These are phyloP conservation scores for Pseudomyrmex concolor DNA, from an alignment of 1,140 invertebrate genomes.

Conservation along the genomic window DNA sequence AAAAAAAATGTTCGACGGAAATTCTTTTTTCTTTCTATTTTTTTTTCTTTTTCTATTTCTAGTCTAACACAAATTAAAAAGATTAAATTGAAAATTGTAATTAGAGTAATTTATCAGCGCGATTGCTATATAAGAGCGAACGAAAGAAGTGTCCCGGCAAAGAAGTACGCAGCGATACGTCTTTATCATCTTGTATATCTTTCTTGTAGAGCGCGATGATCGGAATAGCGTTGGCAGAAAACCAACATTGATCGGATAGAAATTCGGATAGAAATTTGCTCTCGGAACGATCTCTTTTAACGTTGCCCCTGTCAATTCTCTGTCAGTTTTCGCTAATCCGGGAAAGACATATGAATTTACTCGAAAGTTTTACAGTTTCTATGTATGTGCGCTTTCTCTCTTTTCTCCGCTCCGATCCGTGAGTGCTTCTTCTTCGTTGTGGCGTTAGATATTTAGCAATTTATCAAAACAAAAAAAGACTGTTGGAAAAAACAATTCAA, in stretches of 20 bases:
- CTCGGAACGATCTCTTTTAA: constrained; percentile 36
- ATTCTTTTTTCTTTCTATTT: too few relatives aligned
- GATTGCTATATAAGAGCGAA: not conserved
- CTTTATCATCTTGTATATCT: constrained; percentile 22
- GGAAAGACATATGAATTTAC: constrained; percentile 12
- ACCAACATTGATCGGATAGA: constrained; percentile 52
- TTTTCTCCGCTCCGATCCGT: not conserved
- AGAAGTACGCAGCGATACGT: not conserved
- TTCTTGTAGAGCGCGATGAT: constrained; percentile 22
- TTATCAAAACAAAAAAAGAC: not conserved
- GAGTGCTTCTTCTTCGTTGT: too few relatives aligned
- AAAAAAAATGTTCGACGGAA: too few relatives aligned
- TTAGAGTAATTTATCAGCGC: not conserved
- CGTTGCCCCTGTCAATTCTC: constrained; percentile 37
- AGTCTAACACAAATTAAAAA: not conserved
- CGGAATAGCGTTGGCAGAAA: constrained; percentile 45
- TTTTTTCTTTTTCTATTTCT: too few relatives aligned
- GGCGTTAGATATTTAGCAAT: not conserved
- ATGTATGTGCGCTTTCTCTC: not conserved
- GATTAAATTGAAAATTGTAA: not conserved
- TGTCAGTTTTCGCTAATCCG: constrained; percentile 32
- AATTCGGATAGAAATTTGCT: constrained; percentile 54
- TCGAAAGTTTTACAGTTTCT: not conserved
- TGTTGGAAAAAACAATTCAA: too few relatives aligned
- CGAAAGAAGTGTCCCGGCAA: not conserved